Evolutionary conservation across 2,888 invertebrate genomes (phyloP).

Genomic region (Ceratothoa steindachneri): DNA sequence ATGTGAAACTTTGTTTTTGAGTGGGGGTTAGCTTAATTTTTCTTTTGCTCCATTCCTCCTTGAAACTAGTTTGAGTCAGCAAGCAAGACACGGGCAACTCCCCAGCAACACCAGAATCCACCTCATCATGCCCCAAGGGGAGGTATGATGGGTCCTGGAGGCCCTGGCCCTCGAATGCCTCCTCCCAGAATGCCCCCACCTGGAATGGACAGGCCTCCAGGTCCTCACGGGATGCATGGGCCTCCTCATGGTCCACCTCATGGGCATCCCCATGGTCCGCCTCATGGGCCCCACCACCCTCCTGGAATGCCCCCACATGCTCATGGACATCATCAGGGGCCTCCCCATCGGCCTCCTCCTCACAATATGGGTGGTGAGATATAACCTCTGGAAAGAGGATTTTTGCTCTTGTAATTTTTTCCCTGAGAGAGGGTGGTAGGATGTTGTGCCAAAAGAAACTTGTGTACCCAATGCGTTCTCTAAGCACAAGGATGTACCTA

Average conservation of each 20-base stretch:
- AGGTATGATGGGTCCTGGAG: constrained; percentile 48
- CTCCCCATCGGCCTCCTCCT: constrained; percentile 56
- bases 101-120: constrained; percentile 52
- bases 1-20: too few relatives aligned
- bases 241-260: constrained; percentile 57
- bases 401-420: constrained; percentile 20
- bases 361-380: constrained; percentile 28
- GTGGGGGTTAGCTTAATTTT: too few relatives aligned
- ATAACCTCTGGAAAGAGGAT: neutral
- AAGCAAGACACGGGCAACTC: constrained; percentile 80
- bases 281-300: constrained; percentile 55
- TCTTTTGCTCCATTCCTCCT: too few relatives aligned
- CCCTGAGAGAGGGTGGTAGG: too few relatives aligned
- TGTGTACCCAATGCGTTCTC: neutral
- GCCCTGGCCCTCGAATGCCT: constrained; percentile 51
- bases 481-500: too few relatives aligned
- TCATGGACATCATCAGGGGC: constrained; percentile 35
- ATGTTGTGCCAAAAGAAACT: neutral
- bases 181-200: constrained; percentile 58
- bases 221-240: constrained; percentile 50
- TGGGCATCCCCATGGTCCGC: constrained; percentile 57
- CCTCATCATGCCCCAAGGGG: constrained; percentile 58
- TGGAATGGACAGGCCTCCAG: constrained; percentile 53
- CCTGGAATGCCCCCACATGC: constrained; percentile 29
- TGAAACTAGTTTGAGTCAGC: constrained; percentile 91